Evolutionary conservation across 2,888 invertebrate species (phyloP).

Genomic region (Drosophila parthenogenetica): DNA sequence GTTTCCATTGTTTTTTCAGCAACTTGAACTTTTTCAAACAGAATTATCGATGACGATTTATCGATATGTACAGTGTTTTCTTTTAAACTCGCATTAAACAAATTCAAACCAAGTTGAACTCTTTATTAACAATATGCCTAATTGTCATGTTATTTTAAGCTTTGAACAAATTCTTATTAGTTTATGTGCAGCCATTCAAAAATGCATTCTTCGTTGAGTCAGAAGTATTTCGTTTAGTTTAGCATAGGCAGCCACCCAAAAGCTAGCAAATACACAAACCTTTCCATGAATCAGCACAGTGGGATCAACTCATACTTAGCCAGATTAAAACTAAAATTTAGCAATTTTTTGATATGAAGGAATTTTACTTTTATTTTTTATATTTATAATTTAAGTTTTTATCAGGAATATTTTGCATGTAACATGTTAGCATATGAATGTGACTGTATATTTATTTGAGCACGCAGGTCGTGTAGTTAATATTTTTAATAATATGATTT

Average conservation of each 20-base stretch:
- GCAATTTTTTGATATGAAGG: not conserved
- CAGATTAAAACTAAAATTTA: constrained; percentile 3
- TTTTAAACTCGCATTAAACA: not conserved
- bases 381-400: constrained; percentile 4
- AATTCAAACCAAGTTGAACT: too few species aligned
- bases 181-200: not conserved
- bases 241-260: constrained; percentile 1
- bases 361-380: constrained; percentile 17
- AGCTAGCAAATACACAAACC: constrained; percentile 23
- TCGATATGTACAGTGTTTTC: not conserved
- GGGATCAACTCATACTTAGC: constrained; percentile 16
- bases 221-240: not conserved
- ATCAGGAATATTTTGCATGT: constrained; percentile 12
- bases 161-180: not conserved
- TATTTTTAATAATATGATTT: constrained; percentile 22
- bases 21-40: constrained; percentile 25
- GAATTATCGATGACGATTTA: constrained; percentile 1
- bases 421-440: constrained; percentile 19
- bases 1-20: constrained; percentile 22
- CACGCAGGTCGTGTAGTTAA: constrained; percentile 51
- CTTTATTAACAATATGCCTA: too few species aligned
- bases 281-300: not conserved
- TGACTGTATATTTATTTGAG: constrained; percentile 55
- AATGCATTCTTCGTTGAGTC: not conserved
- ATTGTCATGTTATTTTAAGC: too few species aligned